Percentiles rank a stretch among this genome's conserved stretches.
These are phyloP conservation scores for Gandaritis pyraliata DNA, from an alignment of 2,888 invertebrate species.

Conservation along the genomic window DNA sequence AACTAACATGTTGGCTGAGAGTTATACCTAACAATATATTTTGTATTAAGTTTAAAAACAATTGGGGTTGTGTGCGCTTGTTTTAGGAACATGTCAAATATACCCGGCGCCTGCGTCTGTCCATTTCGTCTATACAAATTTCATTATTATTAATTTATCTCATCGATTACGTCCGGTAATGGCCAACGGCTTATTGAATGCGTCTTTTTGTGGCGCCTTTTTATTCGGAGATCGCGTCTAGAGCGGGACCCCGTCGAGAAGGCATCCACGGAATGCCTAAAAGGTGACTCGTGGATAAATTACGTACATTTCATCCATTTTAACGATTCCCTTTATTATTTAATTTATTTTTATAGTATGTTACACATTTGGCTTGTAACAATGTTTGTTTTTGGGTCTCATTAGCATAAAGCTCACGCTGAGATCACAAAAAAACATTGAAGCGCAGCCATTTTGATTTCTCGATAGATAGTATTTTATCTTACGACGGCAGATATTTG, in stretches of 20 bases:
- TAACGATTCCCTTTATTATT: conserved; percentile 84
- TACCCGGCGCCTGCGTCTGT: conserved; percentile 47
- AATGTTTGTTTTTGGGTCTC: conserved; percentile 83
- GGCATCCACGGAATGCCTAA: conserved; percentile 82
- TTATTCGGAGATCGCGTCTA: conserved; percentile 80
- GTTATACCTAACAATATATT: no score
- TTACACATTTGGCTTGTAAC: conserved; percentile 83
- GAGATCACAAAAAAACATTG: conserved; percentile 62
- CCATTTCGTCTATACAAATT: conserved; percentile 60
- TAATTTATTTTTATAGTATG: conserved; percentile 84
- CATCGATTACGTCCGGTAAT: conserved; percentile 82
- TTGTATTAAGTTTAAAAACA: background rate
- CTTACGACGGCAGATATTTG: conserved; percentile 67
- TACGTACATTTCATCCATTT: conserved; percentile 83
- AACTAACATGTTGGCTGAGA: no score
- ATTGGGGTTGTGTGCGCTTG: conserved; percentile 6
- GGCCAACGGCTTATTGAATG: conserved; percentile 81
- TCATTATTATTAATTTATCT: conserved; percentile 82
- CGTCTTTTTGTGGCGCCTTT: conserved; percentile 84
- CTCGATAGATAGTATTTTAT: conserved; percentile 70
- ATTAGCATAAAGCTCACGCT: conserved; percentile 82
- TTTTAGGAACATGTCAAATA: conserved; percentile 44
- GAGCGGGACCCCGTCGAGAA: conserved; percentile 79
- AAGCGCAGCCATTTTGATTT: conserved; percentile 71
- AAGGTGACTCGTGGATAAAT: conserved; percentile 84